Evolutionary conservation across 2,113 vertebrate genomes (phyloP), one percentile per base, ranked within the genome.

Genomic region (Zeus faber): DNA sequence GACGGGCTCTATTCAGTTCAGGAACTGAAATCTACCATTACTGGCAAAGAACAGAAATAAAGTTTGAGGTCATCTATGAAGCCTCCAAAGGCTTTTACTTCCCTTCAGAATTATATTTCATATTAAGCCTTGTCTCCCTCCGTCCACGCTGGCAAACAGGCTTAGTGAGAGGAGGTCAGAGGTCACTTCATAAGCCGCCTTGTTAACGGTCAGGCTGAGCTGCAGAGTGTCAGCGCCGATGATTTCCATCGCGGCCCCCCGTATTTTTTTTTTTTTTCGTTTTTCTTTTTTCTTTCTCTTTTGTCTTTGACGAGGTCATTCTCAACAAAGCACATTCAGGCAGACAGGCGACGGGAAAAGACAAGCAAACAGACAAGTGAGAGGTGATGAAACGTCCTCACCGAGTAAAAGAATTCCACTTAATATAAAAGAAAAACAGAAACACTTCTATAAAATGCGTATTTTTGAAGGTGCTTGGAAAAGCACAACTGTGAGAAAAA

Each of bases 151-250:
- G 16, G 37, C 14, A 13, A 11, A 16, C 2, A 4, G 26, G 39
- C 7, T 13, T 16, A 17, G n/a, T n/a, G 6, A 43, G 26, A 24
- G 51, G 47, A 26, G 4, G 14, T 37, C 47, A 17, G 69, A 35
- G 44, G 37, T 51, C 0, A 2, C 22, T 54, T 58, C 29, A 60
- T 67, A 58, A 1, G 14, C 26, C n/a, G 13, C 59, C 22, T 65
- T 47, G 33, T 41, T 31, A 41, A 6, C 3, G 45, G 31, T 50
- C 43, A 57, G 48, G 44, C 16, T 21, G 9, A 65, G 35, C 43
- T 52, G 45, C 47, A 35, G 23, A 25, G 29, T 49, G 35, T 49
- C 60, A 53, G 31, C 41, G 33, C 16, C 49, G 58, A 37, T 25
- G 39, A 39, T 51, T 31, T 14, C 13, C 56, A 49, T 16, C 53